phyloP scores from a whole-genome alignment of 2,888 invertebrate genomes.

The Euplagia quadripunctaria region DNA sequence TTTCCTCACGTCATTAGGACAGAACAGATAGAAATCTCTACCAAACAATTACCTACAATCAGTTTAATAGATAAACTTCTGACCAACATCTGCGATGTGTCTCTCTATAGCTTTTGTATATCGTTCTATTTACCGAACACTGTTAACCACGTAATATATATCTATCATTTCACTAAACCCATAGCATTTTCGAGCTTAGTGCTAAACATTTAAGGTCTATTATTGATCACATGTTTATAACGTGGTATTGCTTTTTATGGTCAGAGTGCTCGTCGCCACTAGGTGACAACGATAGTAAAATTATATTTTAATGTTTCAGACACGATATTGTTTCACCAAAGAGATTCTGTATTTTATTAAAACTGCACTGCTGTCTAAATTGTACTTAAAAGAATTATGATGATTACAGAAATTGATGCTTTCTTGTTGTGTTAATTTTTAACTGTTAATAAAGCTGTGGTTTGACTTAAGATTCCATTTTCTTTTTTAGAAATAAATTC shows the following conservation, averaged over 20 bases:
- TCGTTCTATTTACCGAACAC: slow-evolving; percentile 46
- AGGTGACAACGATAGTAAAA: slow-evolving; percentile 44
- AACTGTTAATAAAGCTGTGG: background rate
- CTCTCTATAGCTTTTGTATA: slow-evolving; percentile 23
- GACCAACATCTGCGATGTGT: slow-evolving; percentile 26
- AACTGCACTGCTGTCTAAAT: background rate
- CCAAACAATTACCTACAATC: background rate
- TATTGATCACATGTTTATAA: slow-evolving; percentile 21
- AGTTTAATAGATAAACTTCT: slow-evolving; percentile 34
- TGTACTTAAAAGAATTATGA: background rate
- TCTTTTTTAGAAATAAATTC: background rate
- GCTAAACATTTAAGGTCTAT: background rate
- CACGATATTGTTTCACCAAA: slow-evolving; percentile 25
- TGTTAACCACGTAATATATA: slow-evolving; percentile 37
- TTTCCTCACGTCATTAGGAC: slow-evolving; percentile 3
- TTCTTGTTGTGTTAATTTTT: too few species aligned
- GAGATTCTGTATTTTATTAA: slow-evolving; percentile 17
- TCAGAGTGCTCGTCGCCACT: slow-evolving; percentile 39
- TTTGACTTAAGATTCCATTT: background rate
- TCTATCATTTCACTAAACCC: slow-evolving; percentile 20
- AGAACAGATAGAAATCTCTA: background rate
- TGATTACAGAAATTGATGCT: background rate
- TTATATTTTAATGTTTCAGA: slow-evolving; percentile 50
- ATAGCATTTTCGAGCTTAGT: slow-evolving; percentile 30
- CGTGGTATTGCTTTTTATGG: slow-evolving; percentile 41